phyloP scores from a whole-genome alignment of 2,888 invertebrate species.

The Gibbula magus region DNA sequence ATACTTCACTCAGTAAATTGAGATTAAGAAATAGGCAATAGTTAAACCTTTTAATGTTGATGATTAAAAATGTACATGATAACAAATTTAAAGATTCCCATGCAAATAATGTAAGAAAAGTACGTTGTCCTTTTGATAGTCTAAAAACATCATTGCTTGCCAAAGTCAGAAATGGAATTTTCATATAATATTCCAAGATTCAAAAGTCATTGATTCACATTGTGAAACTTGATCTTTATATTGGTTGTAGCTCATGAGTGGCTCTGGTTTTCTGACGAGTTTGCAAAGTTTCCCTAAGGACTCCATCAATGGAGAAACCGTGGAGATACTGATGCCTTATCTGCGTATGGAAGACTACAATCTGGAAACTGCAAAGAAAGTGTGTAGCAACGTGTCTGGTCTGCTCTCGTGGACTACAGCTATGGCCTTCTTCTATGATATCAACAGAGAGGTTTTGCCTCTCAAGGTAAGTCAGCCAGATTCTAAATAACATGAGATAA shows the following conservation, averaged over 20 bases:
- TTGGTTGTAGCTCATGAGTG: conserved; percentile 94
- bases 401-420: conserved; percentile 73
- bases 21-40: no score
- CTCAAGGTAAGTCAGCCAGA: conserved; percentile 85
- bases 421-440: conserved; percentile 79
- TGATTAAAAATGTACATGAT: no score
- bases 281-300: conserved; percentile 78
- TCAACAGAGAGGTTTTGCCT: conserved; percentile 96
- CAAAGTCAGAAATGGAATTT: no score
- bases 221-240: background rate
- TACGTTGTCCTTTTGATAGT: no score
- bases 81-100: no score
- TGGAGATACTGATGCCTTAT: conserved; percentile 89
- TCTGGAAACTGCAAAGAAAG: conserved; percentile 93
- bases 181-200: no score
- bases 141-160: no score
- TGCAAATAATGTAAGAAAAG: no score
- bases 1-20: no score
- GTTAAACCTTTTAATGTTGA: no score
- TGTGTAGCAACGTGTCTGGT: conserved; percentile 74
- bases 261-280: conserved; percentile 84
- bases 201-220: no score
- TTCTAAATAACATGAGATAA: no score
- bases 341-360: conserved; percentile 95
- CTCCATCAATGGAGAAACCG: conserved; percentile 97